Conservation (phyloP, 2,113 vertebrate genomes). For the Astatotilapia flaviijosephi region DNA sequence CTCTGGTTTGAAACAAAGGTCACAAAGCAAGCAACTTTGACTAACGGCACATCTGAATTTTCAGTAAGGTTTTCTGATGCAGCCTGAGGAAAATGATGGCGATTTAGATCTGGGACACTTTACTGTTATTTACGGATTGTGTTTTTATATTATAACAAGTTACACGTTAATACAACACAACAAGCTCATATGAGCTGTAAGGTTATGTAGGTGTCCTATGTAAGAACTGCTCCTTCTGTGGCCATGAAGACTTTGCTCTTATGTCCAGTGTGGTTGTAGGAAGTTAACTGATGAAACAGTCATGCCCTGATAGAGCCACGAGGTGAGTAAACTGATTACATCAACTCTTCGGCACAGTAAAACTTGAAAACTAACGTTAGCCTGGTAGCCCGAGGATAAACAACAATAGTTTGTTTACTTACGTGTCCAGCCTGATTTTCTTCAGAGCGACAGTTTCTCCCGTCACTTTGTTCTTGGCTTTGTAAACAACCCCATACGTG, state of each 20-base stretch:
- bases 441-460: conserved; percentile 93
- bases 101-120: not conserved
- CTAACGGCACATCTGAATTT: not conserved
- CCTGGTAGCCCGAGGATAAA: not conserved
- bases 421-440: conserved; percentile 93
- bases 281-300: not conserved
- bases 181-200: not conserved
- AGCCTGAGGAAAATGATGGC: not conserved
- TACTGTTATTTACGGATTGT: not conserved
- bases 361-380: not conserved
- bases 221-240: not conserved
- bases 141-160: not conserved
- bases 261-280: not conserved
- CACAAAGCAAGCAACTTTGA: not conserved
- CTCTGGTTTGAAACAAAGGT: not conserved
- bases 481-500: conserved; percentile 92
- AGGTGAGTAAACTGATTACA: not conserved
- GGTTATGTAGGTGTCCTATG: not conserved
- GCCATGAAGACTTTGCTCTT: not conserved
- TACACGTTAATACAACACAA: not conserved
- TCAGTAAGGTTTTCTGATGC: not conserved
- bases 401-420: conserved; percentile 54
- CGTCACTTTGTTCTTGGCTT: conserved; percentile 88
- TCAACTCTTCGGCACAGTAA: too few relatives aligned
- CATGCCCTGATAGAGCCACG: not conserved